Conservation (phyloP, 2,113 vertebrate genomes). For the Malurus alboscapulatus region DNA sequence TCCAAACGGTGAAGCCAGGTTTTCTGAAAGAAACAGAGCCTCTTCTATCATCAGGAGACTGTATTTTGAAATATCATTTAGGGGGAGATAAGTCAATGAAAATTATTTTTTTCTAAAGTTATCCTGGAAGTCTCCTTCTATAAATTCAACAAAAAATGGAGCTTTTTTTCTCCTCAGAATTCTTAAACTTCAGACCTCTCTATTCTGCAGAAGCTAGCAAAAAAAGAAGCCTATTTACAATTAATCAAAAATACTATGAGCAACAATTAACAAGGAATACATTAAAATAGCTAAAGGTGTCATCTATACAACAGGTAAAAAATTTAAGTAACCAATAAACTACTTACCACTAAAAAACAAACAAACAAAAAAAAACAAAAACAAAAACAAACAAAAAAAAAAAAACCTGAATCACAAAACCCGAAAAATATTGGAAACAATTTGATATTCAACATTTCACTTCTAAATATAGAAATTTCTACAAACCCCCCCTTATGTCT, state of each 20-base stretch:
- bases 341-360: background rate
- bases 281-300: background rate
- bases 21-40: background rate
- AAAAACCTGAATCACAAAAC: background rate
- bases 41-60: background rate
- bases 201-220: background rate
- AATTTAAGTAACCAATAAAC: background rate
- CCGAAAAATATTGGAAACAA: background rate
- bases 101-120: background rate
- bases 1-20: background rate
- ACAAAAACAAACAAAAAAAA: too few species aligned
- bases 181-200: background rate
- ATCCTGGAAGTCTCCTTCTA: background rate
- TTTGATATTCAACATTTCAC: background rate
- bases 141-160: background rate
- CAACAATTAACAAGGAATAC: background rate
- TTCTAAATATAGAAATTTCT: background rate
- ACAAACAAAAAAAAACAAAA: too few species aligned
- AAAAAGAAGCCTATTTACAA: background rate
- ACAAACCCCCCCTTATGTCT: accelerated
- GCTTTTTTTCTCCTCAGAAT: background rate
- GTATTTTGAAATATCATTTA: background rate
- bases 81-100: background rate
- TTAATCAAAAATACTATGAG: background rate
- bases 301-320: background rate